Conservation (phyloP, 2,888 invertebrate species). For the Amblyjoppa proteus region DNA sequence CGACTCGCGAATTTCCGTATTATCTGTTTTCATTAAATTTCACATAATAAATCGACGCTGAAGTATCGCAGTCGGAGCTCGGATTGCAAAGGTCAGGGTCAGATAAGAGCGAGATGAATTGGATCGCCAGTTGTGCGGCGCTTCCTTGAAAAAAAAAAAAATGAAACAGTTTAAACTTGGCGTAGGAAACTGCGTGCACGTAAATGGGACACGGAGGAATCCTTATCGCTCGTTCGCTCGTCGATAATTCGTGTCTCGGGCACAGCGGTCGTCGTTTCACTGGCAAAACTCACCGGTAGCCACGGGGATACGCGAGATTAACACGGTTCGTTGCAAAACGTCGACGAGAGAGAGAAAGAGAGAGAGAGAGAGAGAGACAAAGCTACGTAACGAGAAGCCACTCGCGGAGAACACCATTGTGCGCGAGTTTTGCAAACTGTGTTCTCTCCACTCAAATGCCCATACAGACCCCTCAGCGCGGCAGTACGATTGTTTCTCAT, state of each 20-base stretch:
- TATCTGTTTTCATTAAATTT: constrained; percentile 1
- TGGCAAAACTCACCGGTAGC: constrained; percentile 10
- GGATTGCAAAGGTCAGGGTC: constrained; percentile 55
- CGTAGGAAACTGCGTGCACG: neutral
- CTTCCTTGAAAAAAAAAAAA: constrained; percentile 36
- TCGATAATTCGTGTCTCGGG: neutral
- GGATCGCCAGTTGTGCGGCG: constrained; percentile 28
- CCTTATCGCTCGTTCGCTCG: constrained; percentile 15
- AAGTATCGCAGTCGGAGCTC: neutral
- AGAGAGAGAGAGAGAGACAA: neutral
- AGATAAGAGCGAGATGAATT: constrained; percentile 53
- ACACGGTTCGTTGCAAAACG: constrained; percentile 24
- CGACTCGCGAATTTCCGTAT: neutral
- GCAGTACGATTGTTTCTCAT: constrained; percentile 27
- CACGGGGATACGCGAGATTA: constrained; percentile 24
- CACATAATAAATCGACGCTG: neutral
- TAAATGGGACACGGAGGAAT: neutral
- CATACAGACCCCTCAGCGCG: constrained; percentile 20
- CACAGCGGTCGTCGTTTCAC: constrained; percentile 5
- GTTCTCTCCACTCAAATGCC: constrained; percentile 21
- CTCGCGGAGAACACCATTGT: constrained; percentile 29
- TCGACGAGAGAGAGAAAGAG: neutral
- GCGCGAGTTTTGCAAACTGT: constrained; percentile 15
- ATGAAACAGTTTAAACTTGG: neutral
- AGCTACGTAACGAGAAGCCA: constrained; percentile 24